Conservation (phyloP, 2,113 vertebrate species). For the Chaetura pelagica region DNA sequence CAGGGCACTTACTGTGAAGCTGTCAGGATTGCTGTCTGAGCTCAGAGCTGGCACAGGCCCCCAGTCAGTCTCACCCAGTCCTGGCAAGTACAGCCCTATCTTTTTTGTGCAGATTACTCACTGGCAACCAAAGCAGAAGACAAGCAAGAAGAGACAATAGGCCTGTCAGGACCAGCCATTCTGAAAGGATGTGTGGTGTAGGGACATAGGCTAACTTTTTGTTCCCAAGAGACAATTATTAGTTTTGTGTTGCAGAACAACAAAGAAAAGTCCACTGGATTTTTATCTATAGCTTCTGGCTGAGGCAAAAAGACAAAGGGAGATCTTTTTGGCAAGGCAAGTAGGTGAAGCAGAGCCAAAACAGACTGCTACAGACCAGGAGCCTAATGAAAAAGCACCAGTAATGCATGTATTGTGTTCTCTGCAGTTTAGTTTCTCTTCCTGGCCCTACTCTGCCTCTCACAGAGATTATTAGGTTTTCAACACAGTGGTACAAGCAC, state of each 20-base stretch:
- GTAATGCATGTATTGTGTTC: not conserved
- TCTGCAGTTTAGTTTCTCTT: not conserved
- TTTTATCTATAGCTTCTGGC: conserved; percentile 15
- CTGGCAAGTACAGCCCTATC: conserved; percentile 42
- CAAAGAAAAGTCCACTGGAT: conserved; percentile 22
- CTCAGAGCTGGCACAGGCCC: conserved; percentile 63
- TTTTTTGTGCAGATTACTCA: conserved; percentile 44
- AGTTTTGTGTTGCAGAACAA: conserved; percentile 55
- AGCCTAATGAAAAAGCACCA: not conserved
- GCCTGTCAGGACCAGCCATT: conserved; percentile 48
- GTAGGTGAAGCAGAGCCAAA: conserved; percentile 20
- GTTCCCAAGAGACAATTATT: conserved; percentile 51
- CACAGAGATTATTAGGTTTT: not conserved
- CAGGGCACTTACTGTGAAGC: not conserved
- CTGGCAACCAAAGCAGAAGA: not conserved
- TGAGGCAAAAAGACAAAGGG: not conserved
- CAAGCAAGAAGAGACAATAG: conserved; percentile 58
- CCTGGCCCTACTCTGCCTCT: not conserved
- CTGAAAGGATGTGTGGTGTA: not conserved
- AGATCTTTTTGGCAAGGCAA: not conserved
- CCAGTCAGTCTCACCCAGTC: conserved; percentile 34
- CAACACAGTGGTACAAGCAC: not conserved
- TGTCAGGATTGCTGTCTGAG: conserved; percentile 38
- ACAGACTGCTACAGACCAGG: not conserved
- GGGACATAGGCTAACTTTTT: conserved; percentile 35